Conservation (phyloP, 2,797 vertebrate genomes). For the Chloroceryle inda region DNA sequence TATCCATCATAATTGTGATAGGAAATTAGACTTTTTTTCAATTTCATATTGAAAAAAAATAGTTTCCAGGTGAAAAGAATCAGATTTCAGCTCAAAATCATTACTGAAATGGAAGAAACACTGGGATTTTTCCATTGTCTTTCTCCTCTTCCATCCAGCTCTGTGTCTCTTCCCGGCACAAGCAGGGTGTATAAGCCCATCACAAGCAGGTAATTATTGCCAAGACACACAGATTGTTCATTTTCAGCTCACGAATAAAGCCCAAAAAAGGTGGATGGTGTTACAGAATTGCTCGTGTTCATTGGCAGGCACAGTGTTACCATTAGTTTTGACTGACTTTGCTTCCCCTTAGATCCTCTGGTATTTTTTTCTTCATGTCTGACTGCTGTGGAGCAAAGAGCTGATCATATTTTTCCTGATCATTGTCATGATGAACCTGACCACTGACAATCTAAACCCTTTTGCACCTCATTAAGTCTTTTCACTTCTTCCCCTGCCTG, state of each 20-base stretch:
- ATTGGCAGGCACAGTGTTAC: neutral
- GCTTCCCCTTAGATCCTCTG: neutral
- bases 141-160: accelerated
- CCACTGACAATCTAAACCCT: neutral
- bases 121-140: neutral
- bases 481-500: neutral
- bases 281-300: neutral
- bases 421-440: neutral
- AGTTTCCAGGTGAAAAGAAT: neutral
- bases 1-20: neutral
- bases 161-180: neutral
- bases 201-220: neutral
- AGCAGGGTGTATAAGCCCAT: neutral
- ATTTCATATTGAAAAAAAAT: neutral
- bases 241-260: neutral
- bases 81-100: neutral
- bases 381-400: neutral
- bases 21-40: neutral
- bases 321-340: neutral
- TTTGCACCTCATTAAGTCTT: neutral
- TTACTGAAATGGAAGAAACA: neutral
- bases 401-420: neutral
- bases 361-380: neutral
- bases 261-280: neutral
- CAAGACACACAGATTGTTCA: neutral